phyloP scores from a whole-genome alignment of 2,888 invertebrate species.

The Cheilosia urbana region DNA sequence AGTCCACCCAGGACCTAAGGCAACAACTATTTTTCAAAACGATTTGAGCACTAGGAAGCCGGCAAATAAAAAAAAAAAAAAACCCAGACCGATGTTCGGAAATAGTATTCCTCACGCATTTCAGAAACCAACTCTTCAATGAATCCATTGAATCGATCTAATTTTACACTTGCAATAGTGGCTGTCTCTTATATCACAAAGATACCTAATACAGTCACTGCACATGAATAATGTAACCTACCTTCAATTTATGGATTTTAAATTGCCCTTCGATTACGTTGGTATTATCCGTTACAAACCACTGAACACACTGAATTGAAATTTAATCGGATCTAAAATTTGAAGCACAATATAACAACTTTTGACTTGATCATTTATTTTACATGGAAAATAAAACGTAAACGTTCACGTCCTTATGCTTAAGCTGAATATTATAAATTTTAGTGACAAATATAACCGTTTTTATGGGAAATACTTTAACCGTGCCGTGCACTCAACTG shows the following conservation, averaged over 20 bases:
- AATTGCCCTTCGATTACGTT: conserved; percentile 55
- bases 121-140: too few relatives aligned
- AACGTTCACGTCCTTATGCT: neutral
- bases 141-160: too few relatives aligned
- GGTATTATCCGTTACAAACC: conserved; percentile 65
- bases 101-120: too few relatives aligned
- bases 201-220: conserved; percentile 25
- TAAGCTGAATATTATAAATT: neutral
- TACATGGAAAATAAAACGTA: neutral
- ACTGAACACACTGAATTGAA: conserved; percentile 64
- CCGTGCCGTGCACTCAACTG: neutral
- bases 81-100: too few relatives aligned
- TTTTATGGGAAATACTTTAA: conserved; percentile 3
- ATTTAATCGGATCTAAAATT: conserved; percentile 27
- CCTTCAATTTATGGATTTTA: conserved; percentile 55
- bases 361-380: neutral
- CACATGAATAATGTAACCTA: conserved; percentile 46
- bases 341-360: neutral
- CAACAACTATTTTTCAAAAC: too few relatives aligned
- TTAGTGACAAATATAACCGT: conserved; percentile 9
- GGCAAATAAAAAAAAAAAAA: too few relatives aligned
- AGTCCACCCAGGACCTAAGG: too few relatives aligned
- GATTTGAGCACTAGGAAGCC: too few relatives aligned
- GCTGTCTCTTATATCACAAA: neutral
- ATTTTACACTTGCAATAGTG: neutral